phyloP scores from a whole-genome alignment of 2,113 vertebrate genomes.

The Emydocephalus ijimae region DNA sequence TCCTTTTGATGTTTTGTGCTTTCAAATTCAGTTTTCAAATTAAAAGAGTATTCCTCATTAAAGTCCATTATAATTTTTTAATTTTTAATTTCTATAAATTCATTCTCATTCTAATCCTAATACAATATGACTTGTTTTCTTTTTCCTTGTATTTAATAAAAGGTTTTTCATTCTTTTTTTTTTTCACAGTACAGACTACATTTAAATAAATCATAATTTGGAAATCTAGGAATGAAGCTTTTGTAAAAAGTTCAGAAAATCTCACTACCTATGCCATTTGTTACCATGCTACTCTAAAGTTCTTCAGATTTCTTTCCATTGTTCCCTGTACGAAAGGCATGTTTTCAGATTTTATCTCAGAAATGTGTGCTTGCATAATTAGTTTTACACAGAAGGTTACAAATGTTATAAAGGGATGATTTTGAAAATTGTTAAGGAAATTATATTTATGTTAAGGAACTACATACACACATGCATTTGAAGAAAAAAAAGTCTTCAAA shows the following conservation, averaged over 20 bases:
- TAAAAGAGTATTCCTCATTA: background rate
- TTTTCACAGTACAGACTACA: background rate
- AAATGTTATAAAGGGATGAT: background rate
- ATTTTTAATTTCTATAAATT: background rate
- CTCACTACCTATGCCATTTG: background rate
- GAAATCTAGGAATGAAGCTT: background rate
- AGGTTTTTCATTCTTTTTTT: background rate
- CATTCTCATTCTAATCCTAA: background rate
- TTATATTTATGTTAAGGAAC: background rate
- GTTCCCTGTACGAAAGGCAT: background rate
- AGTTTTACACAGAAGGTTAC: background rate
- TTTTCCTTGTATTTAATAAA: background rate
- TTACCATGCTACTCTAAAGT: background rate
- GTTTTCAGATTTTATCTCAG: background rate
- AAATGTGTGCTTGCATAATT: background rate
- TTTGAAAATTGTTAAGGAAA: background rate
- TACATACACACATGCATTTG: background rate
- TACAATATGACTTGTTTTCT: background rate
- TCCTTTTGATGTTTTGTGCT: background rate
- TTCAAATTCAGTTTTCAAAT: background rate
- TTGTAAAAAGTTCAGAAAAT: background rate
- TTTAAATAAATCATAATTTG: background rate
- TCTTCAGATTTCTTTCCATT: background rate
- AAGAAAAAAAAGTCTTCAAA: background rate
- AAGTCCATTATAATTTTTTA: conserved; percentile 19